Percentiles rank a stretch among this genome's conserved stretches.
Conservation (phyloP, 2,113 vertebrate species). For the Aegithalos caudatus region DNA sequence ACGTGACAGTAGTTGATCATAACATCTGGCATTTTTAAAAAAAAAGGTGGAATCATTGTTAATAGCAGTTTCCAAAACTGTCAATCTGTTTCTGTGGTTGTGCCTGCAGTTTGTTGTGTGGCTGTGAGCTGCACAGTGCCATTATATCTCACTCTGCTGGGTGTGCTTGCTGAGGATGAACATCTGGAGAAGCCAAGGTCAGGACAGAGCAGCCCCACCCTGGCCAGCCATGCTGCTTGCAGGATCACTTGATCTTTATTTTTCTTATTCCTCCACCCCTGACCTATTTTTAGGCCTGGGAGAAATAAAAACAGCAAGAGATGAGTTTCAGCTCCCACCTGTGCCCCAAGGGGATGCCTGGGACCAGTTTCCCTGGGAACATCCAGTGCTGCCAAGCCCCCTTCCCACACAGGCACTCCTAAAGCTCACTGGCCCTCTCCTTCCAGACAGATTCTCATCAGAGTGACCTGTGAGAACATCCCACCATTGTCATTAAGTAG, state of each 20-base stretch:
- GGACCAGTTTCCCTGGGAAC: neutral
- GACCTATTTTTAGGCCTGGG: neutral
- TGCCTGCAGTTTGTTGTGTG: neutral
- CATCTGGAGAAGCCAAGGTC: neutral
- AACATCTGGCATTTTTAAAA: neutral
- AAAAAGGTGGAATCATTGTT: neutral
- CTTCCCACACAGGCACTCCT: rapidly evolving
- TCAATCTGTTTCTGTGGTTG: neutral
- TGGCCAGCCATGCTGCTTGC: neutral
- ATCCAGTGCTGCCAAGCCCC: neutral
- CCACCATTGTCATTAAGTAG: neutral
- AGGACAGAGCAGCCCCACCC: rapidly evolving
- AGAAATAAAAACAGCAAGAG: neutral
- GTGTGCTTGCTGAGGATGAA: neutral
- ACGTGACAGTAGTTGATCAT: rapidly evolving
- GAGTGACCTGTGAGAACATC: neutral
- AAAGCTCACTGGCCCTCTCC: neutral
- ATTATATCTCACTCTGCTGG: neutral
- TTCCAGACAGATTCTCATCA: neutral
- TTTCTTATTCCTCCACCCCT: neutral
- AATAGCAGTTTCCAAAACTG: neutral
- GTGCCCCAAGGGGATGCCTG: neutral
- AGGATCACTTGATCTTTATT: neutral
- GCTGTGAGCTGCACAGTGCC: neutral
- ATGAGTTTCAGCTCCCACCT: neutral